Conservation (phyloP, 2,888 invertebrate genomes). For the Scaptomyza cyrtandrae region DNA sequence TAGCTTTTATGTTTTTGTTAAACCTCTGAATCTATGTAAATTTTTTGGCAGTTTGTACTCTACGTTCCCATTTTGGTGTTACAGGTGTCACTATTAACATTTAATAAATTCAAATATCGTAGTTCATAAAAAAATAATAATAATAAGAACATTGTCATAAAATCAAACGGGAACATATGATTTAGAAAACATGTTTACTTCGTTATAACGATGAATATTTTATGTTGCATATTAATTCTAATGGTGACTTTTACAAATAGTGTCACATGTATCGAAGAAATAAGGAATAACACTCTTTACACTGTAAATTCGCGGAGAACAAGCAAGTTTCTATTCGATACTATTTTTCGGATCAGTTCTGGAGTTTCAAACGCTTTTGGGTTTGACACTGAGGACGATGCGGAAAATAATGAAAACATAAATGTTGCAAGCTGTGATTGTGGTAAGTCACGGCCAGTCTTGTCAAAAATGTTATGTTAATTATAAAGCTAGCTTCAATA, state of each 20-base stretch:
- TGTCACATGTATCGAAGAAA: constrained; percentile 53
- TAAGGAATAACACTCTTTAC: constrained; percentile 35
- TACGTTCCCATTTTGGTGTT: constrained; percentile 45
- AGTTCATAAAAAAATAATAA: constrained; percentile 10
- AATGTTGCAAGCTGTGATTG: constrained; percentile 89
- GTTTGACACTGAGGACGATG: constrained; percentile 86
- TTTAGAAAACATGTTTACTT: constrained; percentile 54
- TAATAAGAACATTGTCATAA: constrained; percentile 11
- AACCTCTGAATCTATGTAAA: constrained; percentile 25
- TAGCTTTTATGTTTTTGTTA: not conserved
- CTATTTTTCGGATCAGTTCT: constrained; percentile 88
- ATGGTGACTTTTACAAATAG: constrained; percentile 56
- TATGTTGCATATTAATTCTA: constrained; percentile 60
- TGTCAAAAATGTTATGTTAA: not conserved
- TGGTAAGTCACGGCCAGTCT: constrained; percentile 86
- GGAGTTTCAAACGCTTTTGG: constrained; percentile 84
- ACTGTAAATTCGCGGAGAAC: constrained; percentile 85
- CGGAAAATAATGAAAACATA: constrained; percentile 87
- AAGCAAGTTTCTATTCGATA: constrained; percentile 90
- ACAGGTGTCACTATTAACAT: constrained; percentile 61
- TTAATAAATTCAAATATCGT: constrained; percentile 37
- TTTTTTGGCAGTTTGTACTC: constrained; percentile 62
- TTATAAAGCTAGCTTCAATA: too few species aligned
- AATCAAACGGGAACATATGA: constrained; percentile 13
- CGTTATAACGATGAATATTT: constrained; percentile 64